phyloP scores from a whole-genome alignment of 2,797 vertebrate species.

The Holocentrus rufus region DNA sequence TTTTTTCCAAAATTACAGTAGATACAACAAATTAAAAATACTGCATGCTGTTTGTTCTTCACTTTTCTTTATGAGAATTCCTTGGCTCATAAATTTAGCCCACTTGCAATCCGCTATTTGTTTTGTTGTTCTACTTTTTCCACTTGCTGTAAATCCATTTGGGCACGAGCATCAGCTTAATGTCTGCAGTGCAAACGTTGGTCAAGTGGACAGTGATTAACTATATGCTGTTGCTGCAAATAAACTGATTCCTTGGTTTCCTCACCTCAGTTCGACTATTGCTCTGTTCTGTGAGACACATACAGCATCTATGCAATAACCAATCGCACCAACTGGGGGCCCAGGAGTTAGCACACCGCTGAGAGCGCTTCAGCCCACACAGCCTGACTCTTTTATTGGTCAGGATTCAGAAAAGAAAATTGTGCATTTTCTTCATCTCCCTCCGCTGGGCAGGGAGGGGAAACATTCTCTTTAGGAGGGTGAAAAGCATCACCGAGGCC shows the following conservation, averaged over 20 bases:
- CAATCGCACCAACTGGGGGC: too few species aligned
- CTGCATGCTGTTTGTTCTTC: too few species aligned
- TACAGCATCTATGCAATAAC: background rate
- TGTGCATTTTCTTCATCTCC: slow-evolving; percentile 5
- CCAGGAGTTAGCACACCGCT: background rate
- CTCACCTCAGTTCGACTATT: background rate
- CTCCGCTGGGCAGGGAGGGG: slow-evolving; percentile 5
- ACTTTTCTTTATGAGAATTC: background rate
- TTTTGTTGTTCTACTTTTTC: background rate
- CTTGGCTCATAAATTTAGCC: background rate
- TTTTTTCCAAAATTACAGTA: background rate
- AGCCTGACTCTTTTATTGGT: slow-evolving; percentile 42
- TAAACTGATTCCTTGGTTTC: background rate
- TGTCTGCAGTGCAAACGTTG: background rate
- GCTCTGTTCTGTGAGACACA: background rate
- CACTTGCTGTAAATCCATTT: background rate
- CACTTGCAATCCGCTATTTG: background rate
- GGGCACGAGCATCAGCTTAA: background rate
- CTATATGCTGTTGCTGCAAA: background rate
- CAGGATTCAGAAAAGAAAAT: slow-evolving; percentile 27
- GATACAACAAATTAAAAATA: too few species aligned
- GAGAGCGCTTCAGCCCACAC: background rate
- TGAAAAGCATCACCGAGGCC: slow-evolving; percentile 65
- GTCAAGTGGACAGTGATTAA: background rate
- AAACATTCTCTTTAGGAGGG: slow-evolving; percentile 50